Percentiles rank a stretch among this genome's conserved stretches.
phyloP scores from a whole-genome alignment of 2,113 vertebrate species.

The Brachirus orientalis region DNA sequence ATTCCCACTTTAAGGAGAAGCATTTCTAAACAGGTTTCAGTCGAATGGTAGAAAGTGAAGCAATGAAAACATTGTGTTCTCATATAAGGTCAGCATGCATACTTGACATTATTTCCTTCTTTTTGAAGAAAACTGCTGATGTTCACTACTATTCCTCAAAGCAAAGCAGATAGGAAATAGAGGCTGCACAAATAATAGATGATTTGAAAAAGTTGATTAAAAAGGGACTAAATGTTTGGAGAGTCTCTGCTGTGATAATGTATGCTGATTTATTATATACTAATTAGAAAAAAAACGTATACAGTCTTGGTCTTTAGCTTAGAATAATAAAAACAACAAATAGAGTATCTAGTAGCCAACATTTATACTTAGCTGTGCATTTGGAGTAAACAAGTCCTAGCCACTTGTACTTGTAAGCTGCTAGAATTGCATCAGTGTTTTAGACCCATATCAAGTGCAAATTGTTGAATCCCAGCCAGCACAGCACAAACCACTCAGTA shows the following conservation, averaged over 20 bases:
- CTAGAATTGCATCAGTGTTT: constrained; percentile 38
- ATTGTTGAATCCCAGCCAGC: constrained; percentile 28
- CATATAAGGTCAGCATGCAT: background rate
- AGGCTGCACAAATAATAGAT: too few relatives aligned
- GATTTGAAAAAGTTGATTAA: background rate
- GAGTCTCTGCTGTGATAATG: background rate
- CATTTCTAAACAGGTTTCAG: background rate
- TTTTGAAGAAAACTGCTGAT: background rate
- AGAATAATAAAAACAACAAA: constrained; percentile 21
- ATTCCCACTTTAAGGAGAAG: background rate
- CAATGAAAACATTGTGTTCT: background rate
- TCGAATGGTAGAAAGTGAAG: background rate
- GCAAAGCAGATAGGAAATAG: too few relatives aligned
- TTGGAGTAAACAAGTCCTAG: constrained; percentile 47
- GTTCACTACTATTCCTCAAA: background rate
- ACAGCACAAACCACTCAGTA: constrained; percentile 24
- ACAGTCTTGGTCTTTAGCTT: background rate
- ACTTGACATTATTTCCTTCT: background rate
- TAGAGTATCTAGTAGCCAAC: constrained; percentile 11
- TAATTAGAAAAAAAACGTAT: background rate
- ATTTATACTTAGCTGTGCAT: constrained; percentile 46
- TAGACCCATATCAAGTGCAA: constrained; percentile 41
- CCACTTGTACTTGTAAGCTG: constrained; percentile 26
- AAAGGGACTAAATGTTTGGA: too few relatives aligned
- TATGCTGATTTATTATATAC: background rate